Conservation (phyloP, 2,888 invertebrate genomes). For the Tipula confusa region DNA sequence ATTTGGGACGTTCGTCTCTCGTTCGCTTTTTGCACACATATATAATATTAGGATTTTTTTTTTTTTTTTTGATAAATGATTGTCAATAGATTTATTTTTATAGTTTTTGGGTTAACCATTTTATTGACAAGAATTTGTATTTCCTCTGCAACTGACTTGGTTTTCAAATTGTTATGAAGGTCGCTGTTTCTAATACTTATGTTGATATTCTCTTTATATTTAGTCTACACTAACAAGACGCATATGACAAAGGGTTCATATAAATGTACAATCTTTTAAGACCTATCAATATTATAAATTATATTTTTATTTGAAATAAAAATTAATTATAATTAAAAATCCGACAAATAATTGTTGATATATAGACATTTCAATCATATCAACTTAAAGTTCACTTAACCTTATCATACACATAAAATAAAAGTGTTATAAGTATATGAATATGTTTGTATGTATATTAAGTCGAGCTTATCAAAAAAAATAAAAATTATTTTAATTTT, state of each 20-base stretch:
- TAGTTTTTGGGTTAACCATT: neutral
- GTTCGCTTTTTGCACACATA: neutral
- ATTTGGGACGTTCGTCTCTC: neutral
- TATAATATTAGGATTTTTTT: neutral
- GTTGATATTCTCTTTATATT: no score
- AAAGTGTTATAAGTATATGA: neutral
- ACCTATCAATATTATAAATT: neutral
- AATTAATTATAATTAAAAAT: constrained; percentile 5
- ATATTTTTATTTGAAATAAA: neutral
- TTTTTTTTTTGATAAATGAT: neutral
- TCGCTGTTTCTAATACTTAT: no score
- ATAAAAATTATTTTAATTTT: neutral
- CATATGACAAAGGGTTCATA: no score
- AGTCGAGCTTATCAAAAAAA: neutral
- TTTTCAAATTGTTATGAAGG: no score
- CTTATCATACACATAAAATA: neutral
- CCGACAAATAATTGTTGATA: neutral
- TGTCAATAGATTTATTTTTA: neutral
- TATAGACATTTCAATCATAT: neutral
- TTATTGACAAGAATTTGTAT: neutral
- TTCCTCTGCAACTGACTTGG: no score
- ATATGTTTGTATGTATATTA: no score
- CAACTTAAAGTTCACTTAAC: no score
- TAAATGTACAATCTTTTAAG: no score
- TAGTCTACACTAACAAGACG: no score